Percentiles rank a stretch among this genome's conserved stretches.
Conservation (phyloP, 2,113 vertebrate species). For the human region DNA sequence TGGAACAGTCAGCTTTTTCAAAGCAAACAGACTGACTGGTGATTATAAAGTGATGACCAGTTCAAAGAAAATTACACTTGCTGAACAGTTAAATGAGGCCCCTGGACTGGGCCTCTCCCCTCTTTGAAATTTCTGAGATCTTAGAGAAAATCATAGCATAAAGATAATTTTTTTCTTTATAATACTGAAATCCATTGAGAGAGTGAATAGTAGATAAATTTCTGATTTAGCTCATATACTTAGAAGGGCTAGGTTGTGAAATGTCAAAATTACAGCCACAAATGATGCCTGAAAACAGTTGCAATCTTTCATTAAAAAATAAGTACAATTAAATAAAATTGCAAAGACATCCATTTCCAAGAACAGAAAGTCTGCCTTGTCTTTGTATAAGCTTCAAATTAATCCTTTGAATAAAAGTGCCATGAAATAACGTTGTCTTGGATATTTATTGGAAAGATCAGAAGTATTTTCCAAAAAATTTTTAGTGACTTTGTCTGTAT, state of each 20-base stretch:
- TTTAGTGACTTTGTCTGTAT: neutral
- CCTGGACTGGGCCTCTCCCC: accelerated
- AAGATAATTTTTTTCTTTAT: neutral
- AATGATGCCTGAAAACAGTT: neutral
- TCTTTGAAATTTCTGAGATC: neutral
- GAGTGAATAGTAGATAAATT: neutral
- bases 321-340: neutral
- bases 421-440: neutral
- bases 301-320: neutral
- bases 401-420: neutral
- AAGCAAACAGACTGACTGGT: conserved; percentile 25
- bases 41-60: conserved; percentile 48
- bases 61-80: conserved; percentile 49
- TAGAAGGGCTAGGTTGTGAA: neutral
- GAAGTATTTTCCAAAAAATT: neutral
- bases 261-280: neutral
- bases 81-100: neutral
- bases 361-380: neutral
- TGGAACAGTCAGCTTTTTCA: conserved; percentile 23
- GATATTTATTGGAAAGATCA: neutral
- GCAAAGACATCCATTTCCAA: neutral
- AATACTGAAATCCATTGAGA: neutral
- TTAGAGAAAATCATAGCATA: neutral
- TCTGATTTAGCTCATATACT: neutral
- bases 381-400: neutral